Base-by-base conservation (phyloP, 1,140 invertebrate genomes). In the Caenorhabditis tropicalis region DNA sequence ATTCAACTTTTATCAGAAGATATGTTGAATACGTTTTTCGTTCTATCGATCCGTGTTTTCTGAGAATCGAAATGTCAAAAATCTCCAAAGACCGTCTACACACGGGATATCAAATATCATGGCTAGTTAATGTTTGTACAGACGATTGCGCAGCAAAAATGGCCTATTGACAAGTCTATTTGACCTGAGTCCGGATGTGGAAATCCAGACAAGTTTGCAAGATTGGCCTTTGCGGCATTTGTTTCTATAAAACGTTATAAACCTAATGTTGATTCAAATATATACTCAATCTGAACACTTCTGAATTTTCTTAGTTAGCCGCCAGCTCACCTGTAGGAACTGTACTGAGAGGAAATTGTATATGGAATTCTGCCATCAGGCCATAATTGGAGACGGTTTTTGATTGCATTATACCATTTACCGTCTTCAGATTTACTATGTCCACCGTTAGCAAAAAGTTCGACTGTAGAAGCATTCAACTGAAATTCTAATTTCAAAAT, bases 361-460 rank as follows among this genome's bases (percentile, higher is more conserved):
- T 91, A 91, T n/a, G 90, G 90, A 84, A 91, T 91, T 24, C 81
- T 58, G 3, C 87, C 90, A 48, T 91, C 87, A 29, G 86, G 86
- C 90, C 90, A 91, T 15, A 91, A 60, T 74, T 91, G 90, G 19
- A 89, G 86, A 31, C 87, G 81, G 81, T 91, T 91, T 24, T 89
- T 83, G 43, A 91, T 90, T 0, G 90, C 90, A 81, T 91, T 91
- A 27, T 86, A 86, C 53, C 89, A 88, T 51, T 81, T 56, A 60
- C 87, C 86, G 39, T 87, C 82, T 84, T 51, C 29, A 21, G 82
- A 29, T 82, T 79, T 27, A 27, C 56, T 49, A 4, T 84, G 74
- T 19, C 88, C 90, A 39, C 89, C 89, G 21, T 86, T 87, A 9
- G 89, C 65, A 56, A 91, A 91, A 12, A 89, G 43, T 9, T 79